Evolutionary conservation across 2,113 vertebrate species (phyloP), one percentile per base, ranked within the genome.

Genomic region (Rynchops niger): DNA sequence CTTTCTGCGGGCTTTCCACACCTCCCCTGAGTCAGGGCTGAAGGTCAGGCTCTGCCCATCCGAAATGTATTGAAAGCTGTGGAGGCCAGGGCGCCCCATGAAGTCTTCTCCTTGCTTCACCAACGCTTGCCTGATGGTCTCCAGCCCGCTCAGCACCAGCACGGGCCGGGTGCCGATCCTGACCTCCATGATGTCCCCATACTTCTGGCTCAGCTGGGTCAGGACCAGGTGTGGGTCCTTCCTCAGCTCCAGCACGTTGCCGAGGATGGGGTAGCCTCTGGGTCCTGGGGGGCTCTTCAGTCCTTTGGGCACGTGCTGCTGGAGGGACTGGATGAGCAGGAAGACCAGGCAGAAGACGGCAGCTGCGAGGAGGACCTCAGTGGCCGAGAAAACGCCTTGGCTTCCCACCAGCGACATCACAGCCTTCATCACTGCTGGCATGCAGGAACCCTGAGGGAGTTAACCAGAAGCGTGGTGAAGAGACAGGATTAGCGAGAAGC

Each of bases 111-210:
- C 99, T 92, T 99, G 98, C 83, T 61, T 61, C 22, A 61, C 58
- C 58, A 61, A 15, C 9, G 99, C 99, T 92, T 99, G 99, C 15
- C 77, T 96, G 59, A 99, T 89, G 32, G 98, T 98, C 25, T 99
- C 98, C 42, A 82, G 93, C 59, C 99, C 98, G 0, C 98, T 99
- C 76, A 99, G 97, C 88, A 99, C 99, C n/a, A 99, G 94, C 34
- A 99, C 99, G 0, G 99, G 99, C 1, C 98, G 98, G 62, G 82
- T 98, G 88, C 99, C 99, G 0, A 99, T 99, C 85, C 97, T 98
- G 71, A 99, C 96, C 98, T 99, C 98, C 95, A 99, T 97, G 63
- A 99, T 96, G 0, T 99, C 95, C 11, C 99, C 99, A 2, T 98
- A 99, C 26, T 36, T 95, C 90, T 98, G 96, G 76, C 99, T 98